These are phyloP conservation scores for Camponotus pennsylvanicus DNA, from an alignment of 1,140 invertebrate genomes.

Conservation along the genomic window DNA sequence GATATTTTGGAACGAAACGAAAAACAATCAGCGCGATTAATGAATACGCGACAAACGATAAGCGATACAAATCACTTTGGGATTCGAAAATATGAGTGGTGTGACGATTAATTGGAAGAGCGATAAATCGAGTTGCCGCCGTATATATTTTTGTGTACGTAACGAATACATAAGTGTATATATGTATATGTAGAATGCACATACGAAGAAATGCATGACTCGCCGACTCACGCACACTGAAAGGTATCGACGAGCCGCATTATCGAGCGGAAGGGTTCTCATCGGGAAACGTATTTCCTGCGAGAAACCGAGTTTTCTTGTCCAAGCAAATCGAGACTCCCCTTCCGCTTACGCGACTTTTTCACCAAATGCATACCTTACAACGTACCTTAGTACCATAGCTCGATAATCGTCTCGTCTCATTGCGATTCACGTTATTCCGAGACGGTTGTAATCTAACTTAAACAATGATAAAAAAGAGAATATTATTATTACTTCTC, in stretches of 20 bases:
- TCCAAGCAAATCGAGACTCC: constrained; percentile 24
- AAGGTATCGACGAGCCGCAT: constrained; percentile 52
- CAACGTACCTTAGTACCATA: constrained; percentile 52
- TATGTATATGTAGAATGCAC: constrained; percentile 58
- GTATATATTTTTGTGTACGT: constrained; percentile 39
- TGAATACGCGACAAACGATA: constrained; percentile 33
- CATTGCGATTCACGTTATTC: constrained; percentile 2
- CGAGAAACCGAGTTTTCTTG: constrained; percentile 33
- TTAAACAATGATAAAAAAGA: background rate
- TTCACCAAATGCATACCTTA: constrained; percentile 34
- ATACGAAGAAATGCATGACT: constrained; percentile 68
- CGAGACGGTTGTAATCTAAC: background rate
- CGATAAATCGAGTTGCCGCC: constrained; percentile 51
- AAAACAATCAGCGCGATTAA: constrained; percentile 31
- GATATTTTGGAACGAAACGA: background rate
- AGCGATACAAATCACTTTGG: constrained; percentile 54
- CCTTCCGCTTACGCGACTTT: background rate
- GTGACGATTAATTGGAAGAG: constrained; percentile 49
- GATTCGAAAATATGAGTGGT: constrained; percentile 37
- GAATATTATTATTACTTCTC: background rate
- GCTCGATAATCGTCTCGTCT: constrained; percentile 33
- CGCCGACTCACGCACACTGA: constrained; percentile 53
- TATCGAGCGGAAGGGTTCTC: constrained; percentile 24
- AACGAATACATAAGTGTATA: constrained; percentile 57
- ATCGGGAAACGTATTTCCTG: constrained; percentile 47